A percentile compares a stretch with the other conserved stretches of the same genome.
These are phyloP conservation scores for Hydrochoerus hydrochaeris DNA, from an alignment of 2,113 vertebrate genomes.

Conservation along the genomic window DNA sequence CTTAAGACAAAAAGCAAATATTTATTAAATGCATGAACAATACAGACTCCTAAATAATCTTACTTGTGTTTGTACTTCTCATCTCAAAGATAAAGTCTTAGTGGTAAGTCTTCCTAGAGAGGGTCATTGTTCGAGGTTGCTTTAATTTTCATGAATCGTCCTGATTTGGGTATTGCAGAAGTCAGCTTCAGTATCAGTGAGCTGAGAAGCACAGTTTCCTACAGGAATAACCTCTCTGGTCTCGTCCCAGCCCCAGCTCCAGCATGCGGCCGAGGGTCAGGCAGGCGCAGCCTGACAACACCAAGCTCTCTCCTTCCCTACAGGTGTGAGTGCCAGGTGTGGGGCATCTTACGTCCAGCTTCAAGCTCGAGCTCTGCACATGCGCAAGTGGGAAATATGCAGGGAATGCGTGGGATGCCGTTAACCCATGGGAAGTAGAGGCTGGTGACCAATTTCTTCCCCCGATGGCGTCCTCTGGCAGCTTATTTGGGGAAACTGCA, in stretches of 20 bases:
- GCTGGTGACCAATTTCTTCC: background rate
- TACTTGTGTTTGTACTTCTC: background rate
- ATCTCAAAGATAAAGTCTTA: background rate
- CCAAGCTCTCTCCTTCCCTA: background rate
- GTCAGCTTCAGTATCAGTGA: background rate
- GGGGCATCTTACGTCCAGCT: rapidly evolving
- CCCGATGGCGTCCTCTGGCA: background rate
- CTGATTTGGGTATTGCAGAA: background rate
- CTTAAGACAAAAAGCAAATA: background rate
- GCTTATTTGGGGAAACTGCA: background rate
- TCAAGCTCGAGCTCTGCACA: background rate
- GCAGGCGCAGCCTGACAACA: background rate
- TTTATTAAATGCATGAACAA: background rate
- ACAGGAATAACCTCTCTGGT: rapidly evolving
- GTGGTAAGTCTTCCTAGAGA: background rate
- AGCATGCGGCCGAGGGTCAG: no score
- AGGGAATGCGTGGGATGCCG: background rate
- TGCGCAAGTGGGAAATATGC: background rate
- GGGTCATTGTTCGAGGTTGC: background rate
- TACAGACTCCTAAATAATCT: background rate
- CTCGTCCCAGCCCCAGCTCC: background rate
- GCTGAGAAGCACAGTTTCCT: no score
- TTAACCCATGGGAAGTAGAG: background rate
- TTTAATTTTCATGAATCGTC: slow-evolving; percentile 9
- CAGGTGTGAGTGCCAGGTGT: background rate